A percentile compares a stretch with the other conserved stretches of the same genome.
phyloP scores from a whole-genome alignment of 2,113 vertebrate species.

The Azemiops feae region DNA sequence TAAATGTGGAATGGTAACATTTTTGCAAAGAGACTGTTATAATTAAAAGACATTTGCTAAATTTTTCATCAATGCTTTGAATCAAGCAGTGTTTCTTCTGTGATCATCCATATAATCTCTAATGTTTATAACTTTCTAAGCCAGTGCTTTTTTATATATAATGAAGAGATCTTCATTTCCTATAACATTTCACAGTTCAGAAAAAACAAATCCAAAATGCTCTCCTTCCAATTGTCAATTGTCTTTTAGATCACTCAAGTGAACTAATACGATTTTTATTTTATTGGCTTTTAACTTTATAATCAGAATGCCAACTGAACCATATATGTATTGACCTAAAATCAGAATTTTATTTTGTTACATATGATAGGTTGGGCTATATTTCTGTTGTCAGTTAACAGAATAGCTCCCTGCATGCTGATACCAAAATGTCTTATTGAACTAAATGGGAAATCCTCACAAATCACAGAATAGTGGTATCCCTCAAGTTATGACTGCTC shows the following conservation, averaged over 20 bases:
- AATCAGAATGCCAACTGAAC: not conserved
- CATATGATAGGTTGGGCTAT: not conserved
- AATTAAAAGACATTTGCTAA: not conserved
- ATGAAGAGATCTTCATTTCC: not conserved
- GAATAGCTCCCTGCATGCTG: not conserved
- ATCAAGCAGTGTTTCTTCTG: not conserved
- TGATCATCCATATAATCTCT: not conserved
- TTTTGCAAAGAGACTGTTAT: not conserved
- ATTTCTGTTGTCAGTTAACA: not conserved
- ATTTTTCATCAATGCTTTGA: not conserved
- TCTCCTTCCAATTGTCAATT: not conserved
- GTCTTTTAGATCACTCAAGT: not conserved
- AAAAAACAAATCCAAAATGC: not conserved
- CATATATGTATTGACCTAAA: not conserved
- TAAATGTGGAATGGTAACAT: not conserved
- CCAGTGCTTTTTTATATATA: not conserved
- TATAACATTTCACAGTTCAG: not conserved
- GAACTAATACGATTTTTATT: not conserved
- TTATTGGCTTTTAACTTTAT: not conserved
- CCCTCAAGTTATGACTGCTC: not conserved
- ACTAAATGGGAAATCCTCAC: not conserved
- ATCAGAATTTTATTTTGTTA: not conserved
- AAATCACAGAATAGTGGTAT: not conserved
- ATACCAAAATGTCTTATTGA: not conserved
- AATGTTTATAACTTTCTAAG: not conserved